Base-by-base conservation (phyloP, 1,140 invertebrate species). In the Latrodectus geometricus region DNA sequence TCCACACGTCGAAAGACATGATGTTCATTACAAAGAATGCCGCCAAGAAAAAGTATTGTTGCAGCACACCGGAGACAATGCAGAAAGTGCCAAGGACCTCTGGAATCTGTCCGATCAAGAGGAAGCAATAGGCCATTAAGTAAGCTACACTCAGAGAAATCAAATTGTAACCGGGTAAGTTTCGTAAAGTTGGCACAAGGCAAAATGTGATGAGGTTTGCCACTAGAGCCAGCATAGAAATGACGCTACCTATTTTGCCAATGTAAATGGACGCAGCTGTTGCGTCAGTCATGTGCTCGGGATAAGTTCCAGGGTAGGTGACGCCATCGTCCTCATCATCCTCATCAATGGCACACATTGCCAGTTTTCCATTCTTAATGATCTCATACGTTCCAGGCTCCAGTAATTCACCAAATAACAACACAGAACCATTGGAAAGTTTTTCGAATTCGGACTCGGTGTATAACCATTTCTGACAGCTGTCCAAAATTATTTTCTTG, bases 11-110 rank as follows among this genome's bases (percentile, higher is more conserved):
- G 89, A 92, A 94, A 0, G 93, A 91, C 90, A 94, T 92, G 3
- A 93, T 91, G 69, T 93, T 92, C 92, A 93, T 93, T 93, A 93
- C 94, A 86, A 92, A 92, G 88, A 94, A 94, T 0, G 93, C 91
- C 0, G 92, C 90, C 48, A 94, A 89, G 88, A 93, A 93, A 49
- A 91, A 89, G 89, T 92, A 93, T 85, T 93, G 93, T 7, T 92
- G 91, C 9, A 91, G 79, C 8, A 86, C 49, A 0, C 92, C 89
- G 20, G 92, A 89, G 0, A 90, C 88, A 9, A 89, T 88, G 86
- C 92, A 92, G 9, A 89, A 61, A 78, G 74, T 14, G 56, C 20
- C 83, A 3, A 70, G 61, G 8, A 88, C 79, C 21, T 78, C 20
- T 7, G 70, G 78, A 66, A 86, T 76, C 72, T 91, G 91, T 20